phyloP scores from a whole-genome alignment of 2,888 invertebrate species.

The Eupeodes luniger region DNA sequence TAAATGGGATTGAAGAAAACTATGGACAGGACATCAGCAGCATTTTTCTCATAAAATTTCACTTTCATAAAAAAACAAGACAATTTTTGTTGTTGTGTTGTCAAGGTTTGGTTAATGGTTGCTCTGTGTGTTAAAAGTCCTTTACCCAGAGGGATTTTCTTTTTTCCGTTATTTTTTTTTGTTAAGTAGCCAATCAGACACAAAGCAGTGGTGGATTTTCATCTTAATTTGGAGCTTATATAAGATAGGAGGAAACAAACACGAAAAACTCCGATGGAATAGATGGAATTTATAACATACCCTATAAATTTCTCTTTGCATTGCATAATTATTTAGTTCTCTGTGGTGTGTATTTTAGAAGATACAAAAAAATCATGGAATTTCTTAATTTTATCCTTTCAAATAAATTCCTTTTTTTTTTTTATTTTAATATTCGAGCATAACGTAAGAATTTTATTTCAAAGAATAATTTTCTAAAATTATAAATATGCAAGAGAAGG shows the following conservation, averaged over 20 bases:
- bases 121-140: not conserved
- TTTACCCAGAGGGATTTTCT: conserved; percentile 12
- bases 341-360: no score
- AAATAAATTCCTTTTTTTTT: no score
- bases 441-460: no score
- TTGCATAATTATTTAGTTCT: no score
- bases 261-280: conserved; percentile 3
- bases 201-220: conserved; percentile 22
- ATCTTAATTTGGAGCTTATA: conserved; percentile 44
- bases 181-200: conserved; percentile 28
- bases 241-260: not conserved
- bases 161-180: not conserved
- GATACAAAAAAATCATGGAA: no score
- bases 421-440: no score
- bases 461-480: no score
- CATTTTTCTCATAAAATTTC: conserved; percentile 60
- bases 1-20: conserved; percentile 58
- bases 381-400: no score
- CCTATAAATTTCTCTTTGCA: not conserved
- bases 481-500: no score
- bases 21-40: conserved; percentile 24
- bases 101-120: conserved; percentile 13
- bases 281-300: not conserved
- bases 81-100: not conserved
- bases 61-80: conserved; percentile 39